Evolutionary conservation across 2,113 vertebrate species (phyloP).

Genomic region (Anthoscopus minutus): DNA sequence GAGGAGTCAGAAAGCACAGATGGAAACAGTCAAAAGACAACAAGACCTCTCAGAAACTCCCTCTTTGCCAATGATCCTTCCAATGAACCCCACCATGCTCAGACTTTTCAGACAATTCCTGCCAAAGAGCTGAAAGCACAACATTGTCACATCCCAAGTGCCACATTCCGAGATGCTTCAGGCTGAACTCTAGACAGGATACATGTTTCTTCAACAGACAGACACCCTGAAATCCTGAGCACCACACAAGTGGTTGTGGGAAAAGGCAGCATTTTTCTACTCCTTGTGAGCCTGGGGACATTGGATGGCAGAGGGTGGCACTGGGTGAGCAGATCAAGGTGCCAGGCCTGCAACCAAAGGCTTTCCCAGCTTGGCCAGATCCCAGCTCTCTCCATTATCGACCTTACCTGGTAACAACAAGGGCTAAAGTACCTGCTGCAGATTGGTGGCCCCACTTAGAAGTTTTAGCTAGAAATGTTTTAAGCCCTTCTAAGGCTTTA

Average conservation of each 20-base stretch:
- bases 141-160: neutral
- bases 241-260: neutral
- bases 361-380: neutral
- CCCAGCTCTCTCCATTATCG: neutral
- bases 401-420: neutral
- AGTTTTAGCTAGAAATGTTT: neutral
- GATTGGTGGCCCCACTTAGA: accelerated
- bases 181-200: neutral
- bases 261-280: neutral
- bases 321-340: neutral
- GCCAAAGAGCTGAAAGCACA: neutral
- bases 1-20: neutral
- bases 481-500: neutral
- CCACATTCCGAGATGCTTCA: accelerated
- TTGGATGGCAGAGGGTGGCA: neutral
- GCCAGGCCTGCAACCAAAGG: neutral
- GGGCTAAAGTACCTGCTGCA: neutral
- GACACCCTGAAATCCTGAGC: neutral
- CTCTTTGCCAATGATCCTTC: neutral
- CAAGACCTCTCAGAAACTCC: neutral
- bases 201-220: neutral
- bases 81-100: neutral
- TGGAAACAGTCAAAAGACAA: neutral
- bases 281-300: neutral
- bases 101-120: neutral